Evolutionary conservation across 1,140 invertebrate species (phyloP), one percentile per base, ranked within the genome.

Genomic region (Phymastichus coffea): DNA sequence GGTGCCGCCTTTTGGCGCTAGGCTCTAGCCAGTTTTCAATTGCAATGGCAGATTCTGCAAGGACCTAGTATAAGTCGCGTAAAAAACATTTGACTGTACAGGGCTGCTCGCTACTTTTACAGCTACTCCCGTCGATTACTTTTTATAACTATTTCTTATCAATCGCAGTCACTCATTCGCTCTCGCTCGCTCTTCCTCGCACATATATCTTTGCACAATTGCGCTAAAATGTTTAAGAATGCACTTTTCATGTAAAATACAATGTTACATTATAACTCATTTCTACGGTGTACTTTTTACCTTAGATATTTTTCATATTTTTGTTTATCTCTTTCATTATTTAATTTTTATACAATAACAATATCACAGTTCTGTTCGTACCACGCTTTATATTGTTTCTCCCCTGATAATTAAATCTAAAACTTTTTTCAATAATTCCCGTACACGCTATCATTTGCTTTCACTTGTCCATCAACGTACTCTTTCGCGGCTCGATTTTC

Each of bases 291-390:
- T 67, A 63, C 44, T 63, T 58, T 70, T 66, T 65, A 64, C 52
- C 48, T 66, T 65, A 69, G 53, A 70, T 57, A 66, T 73, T 67
- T 67, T 65, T 66, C 66, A 66, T 66, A 66, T 68, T 66, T 68
- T 66, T n/a, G n/a, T 66, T 63, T 63, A 60, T 70, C 63, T 71
- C 63, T 67, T 67, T 60, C 61, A 44, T 66, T 65, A 51, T 62
- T 66, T 67, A 67, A 73, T 68, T 70, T 73, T 77, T 79, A 78
- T 78, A 79, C 75, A 78, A 68, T 77, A 78, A 77, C 55, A 78
- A 79, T 79, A 79, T 79, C 77, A 79, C 77, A 79, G 77, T 79
- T 79, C 72, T 79, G 76, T 79, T 79, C 77, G 74, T 77, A 77
- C 76, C 77, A 74, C 77, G 75, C 76, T 70, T 73, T 73, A 72